Percentiles rank a stretch among this genome's conserved stretches.
Conservation (phyloP, 2,797 vertebrate species). For the Chaenodraco wilsoni region DNA sequence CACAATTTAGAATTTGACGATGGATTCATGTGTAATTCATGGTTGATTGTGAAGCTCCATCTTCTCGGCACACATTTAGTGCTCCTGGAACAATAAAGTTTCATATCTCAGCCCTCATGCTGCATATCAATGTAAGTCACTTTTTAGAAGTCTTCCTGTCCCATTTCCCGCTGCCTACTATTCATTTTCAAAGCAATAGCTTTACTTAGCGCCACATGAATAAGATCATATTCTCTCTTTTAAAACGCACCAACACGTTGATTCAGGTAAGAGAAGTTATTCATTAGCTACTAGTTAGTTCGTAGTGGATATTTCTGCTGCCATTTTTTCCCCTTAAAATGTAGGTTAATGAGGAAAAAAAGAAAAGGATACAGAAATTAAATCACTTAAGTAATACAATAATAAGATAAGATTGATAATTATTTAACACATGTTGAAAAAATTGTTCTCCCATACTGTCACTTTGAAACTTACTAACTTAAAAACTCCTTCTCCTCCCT, state of each 20-base stretch:
- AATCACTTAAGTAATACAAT: not conserved
- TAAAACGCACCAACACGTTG: slow-evolving; percentile 7
- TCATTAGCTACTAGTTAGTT: too few relatives aligned
- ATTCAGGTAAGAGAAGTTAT: not conserved
- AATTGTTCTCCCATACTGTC: not conserved
- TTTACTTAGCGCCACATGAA: slow-evolving; percentile 26
- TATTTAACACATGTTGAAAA: not conserved
- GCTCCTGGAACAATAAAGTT: slow-evolving; percentile 13
- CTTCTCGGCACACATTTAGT: slow-evolving; percentile 10
- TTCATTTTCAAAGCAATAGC: slow-evolving; percentile 22
- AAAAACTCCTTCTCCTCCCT: too few relatives aligned
- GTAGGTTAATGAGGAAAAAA: too few relatives aligned
- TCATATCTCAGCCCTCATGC: slow-evolving; percentile 15
- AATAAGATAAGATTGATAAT: not conserved
- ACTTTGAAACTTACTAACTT: too few relatives aligned
- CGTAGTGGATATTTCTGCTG: not conserved
- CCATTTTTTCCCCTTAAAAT: not conserved
- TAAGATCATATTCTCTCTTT: not conserved
- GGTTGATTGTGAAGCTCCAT: slow-evolving; percentile 26
- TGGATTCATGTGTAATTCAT: slow-evolving; percentile 31
- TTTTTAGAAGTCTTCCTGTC: slow-evolving; percentile 20
- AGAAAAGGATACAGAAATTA: too few relatives aligned
- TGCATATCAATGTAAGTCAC: slow-evolving; percentile 16
- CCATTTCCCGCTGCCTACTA: slow-evolving; percentile 13
- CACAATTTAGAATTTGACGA: slow-evolving; percentile 38